Conservation (phyloP, 2,797 vertebrate genomes). For the Danio aesculapii region DNA sequence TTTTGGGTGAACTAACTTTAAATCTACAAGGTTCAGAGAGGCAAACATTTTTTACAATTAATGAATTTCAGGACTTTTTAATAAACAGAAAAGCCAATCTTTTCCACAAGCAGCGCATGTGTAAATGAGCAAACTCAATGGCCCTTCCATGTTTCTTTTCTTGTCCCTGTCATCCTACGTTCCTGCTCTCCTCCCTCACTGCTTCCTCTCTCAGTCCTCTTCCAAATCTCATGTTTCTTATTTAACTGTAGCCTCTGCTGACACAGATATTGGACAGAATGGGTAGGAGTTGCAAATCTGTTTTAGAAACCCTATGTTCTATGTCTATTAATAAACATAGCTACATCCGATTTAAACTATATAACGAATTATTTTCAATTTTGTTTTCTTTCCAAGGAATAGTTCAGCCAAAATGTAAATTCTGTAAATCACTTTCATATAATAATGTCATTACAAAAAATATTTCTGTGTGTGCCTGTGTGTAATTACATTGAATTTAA, state of each 20-base stretch:
- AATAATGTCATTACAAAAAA: background rate
- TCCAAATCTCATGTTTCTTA: background rate
- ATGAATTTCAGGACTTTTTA: constrained; percentile 27
- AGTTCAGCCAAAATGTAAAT: background rate
- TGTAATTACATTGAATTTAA: background rate
- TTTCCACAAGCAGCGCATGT: constrained; percentile 49
- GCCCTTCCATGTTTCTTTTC: constrained; percentile 39
- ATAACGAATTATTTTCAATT: background rate
- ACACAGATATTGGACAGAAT: constrained; percentile 13
- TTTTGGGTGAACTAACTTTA: background rate
- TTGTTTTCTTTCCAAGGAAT: background rate
- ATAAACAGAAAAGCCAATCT: background rate
- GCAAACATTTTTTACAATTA: constrained; percentile 39
- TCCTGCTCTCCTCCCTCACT: constrained; percentile 67
- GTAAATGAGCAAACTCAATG: constrained; percentile 6
- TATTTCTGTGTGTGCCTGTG: background rate
- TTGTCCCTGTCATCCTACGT: constrained; percentile 61
- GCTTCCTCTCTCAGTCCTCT: constrained; percentile 58
- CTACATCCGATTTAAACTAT: background rate
- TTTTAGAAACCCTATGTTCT: background rate
- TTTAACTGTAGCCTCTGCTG: constrained; percentile 2
- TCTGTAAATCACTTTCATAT: background rate
- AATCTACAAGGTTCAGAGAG: background rate
- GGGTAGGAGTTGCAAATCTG: background rate
- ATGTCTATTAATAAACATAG: background rate